phyloP scores from a whole-genome alignment of 2,888 invertebrate genomes.

The Abrostola tripartita region DNA sequence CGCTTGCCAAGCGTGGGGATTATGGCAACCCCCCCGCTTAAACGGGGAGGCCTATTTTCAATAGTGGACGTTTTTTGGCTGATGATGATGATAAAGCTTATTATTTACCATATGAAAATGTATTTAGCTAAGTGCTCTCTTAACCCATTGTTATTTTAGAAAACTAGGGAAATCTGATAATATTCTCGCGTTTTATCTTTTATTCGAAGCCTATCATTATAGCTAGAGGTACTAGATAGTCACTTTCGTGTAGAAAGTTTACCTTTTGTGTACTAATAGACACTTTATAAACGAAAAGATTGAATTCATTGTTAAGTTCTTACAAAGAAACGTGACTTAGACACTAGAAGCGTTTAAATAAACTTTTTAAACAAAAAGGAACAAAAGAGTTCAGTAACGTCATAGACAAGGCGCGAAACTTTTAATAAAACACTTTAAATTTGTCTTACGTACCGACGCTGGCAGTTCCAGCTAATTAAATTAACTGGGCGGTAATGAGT shows the following conservation, averaged over 20 bases:
- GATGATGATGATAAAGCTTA: no score
- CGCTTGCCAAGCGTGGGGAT: no score
- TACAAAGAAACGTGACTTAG: conserved; percentile 66
- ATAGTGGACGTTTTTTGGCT: no score
- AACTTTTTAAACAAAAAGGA: conserved; percentile 63
- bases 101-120: conserved; percentile 14
- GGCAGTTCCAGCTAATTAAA: conserved; percentile 52
- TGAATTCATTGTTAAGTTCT: conserved; percentile 69
- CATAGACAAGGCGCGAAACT: conserved; percentile 67
- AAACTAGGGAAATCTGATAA: conserved; percentile 47
- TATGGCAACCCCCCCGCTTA: no score
- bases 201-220: conserved; percentile 54
- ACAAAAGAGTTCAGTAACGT: conserved; percentile 62
- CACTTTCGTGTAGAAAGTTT: conserved; percentile 57
- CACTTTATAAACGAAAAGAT: conserved; percentile 64
- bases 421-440: conserved; percentile 70
- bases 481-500: conserved; percentile 48
- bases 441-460: conserved; percentile 59
- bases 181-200: conserved; percentile 52
- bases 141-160: conserved; percentile 36
- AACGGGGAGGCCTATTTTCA: no score
- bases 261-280: conserved; percentile 64
- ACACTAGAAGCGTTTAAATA: conserved; percentile 68
- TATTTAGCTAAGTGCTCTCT: conserved; percentile 35
- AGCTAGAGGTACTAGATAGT: conserved; percentile 54